These are phyloP conservation scores for Xenopus tropicalis DNA, from an alignment of 2,113 vertebrate species.

Conservation along the genomic window DNA sequence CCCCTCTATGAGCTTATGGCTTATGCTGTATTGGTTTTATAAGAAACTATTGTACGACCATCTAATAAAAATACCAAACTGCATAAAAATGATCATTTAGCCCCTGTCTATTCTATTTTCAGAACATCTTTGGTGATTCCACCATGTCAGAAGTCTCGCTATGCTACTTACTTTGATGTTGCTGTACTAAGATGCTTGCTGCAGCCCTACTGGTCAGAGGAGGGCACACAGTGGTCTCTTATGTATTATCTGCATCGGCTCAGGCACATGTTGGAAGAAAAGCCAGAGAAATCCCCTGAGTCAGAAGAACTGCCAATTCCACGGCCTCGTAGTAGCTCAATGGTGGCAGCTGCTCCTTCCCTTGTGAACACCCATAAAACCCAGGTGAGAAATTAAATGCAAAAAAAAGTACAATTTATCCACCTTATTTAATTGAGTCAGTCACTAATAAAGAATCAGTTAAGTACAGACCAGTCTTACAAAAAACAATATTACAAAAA, in stretches of 20 bases:
- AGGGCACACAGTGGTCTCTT: slow-evolving; percentile 95
- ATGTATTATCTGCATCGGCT: slow-evolving; percentile 93
- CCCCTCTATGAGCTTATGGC: too few relatives aligned
- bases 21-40: too few relatives aligned
- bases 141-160: slow-evolving; percentile 82
- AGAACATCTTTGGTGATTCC: slow-evolving; percentile 71
- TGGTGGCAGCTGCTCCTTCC: slow-evolving; percentile 92
- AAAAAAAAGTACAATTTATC: too few relatives aligned
- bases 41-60: not conserved
- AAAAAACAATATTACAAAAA: too few relatives aligned
- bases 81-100: not conserved
- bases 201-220: slow-evolving; percentile 94
- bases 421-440: too few relatives aligned
- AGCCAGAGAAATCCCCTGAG: slow-evolving; percentile 81
- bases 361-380: slow-evolving; percentile 97
- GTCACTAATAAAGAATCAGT: too few relatives aligned
- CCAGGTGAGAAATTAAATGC: slow-evolving; percentile 68
- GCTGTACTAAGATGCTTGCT: slow-evolving; percentile 93
- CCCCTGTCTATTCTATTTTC: slow-evolving; percentile 23
- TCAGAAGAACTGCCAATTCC: slow-evolving; percentile 76
- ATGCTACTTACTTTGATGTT: slow-evolving; percentile 95
- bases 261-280: slow-evolving; percentile 90
- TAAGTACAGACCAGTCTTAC: too few relatives aligned
- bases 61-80: too few relatives aligned
- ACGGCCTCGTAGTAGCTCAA: slow-evolving; percentile 92